Evolutionary conservation across 1,140 invertebrate genomes (phyloP), one percentile per base, ranked within the genome.

Genomic region (Glossosoma conforme): DNA sequence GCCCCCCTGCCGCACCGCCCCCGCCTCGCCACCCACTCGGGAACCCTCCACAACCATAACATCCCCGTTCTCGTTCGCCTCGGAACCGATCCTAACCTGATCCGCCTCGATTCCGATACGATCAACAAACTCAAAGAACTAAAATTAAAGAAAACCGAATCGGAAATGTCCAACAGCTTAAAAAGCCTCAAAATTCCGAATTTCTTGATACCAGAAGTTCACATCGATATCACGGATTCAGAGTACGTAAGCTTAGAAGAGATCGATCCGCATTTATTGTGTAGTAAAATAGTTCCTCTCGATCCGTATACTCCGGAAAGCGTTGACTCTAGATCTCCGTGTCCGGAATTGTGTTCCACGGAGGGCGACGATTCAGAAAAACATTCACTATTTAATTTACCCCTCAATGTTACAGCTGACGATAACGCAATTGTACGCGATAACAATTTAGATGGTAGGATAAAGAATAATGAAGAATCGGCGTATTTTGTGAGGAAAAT

Each of bases 251-350:
- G 61, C 49, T 65, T 55, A 36, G 55, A 54, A 11, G 67, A 69
- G 22, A 67, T 79, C 15, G 77, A 79, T 55, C 69, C 66, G 14
- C 67, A 73, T n/a, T 61, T 76, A 47, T 62, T 78, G 0, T 71
- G 63, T 44, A 66, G 67, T 1, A 54, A 52, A 5, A 66, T 52
- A 18, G 33, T 50, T 19, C 72, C 70, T 18, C 65, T 81, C 61
- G 84, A 86, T 64, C 85, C 85, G 1, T 88, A 88, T 55, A 88
- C 85, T 0, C 85, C 85, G 11, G 85, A 87, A 59, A 87, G 84
- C 68, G 76, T 81, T 56, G 84, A 87, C 56, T 86, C 84, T 46
- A 82, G 82, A 55, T 84, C 83, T 40, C 84, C 85, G 8, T 78
- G 79, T 54, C 74, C 77, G 15, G 71, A 81, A 37, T 51, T 55